These are phyloP conservation scores for Fistularia commersonii DNA, from an alignment of 2,797 vertebrate species.

Conservation along the genomic window DNA sequence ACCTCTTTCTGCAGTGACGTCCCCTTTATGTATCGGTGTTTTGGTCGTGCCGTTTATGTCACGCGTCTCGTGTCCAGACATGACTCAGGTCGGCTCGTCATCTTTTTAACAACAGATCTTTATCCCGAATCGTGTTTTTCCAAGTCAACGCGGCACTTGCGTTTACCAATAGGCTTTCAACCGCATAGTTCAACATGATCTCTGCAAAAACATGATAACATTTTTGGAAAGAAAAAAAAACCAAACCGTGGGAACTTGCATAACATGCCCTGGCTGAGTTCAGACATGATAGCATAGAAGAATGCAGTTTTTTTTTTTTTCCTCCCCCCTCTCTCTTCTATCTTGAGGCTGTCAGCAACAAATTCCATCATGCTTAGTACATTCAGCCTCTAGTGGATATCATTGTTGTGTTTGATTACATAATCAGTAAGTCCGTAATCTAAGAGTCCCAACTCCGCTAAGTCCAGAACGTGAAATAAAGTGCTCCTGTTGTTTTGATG, in stretches of 20 bases:
- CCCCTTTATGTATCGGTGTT: no score
- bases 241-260: conserved; percentile 25
- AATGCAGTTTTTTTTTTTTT: conserved; percentile 51
- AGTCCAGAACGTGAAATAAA: not conserved
- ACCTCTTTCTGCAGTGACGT: no score
- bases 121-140: no score
- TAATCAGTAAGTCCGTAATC: conserved; percentile 30
- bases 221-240: not conserved
- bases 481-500: conserved; percentile 11
- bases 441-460: conserved; percentile 4
- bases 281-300: conserved; percentile 10
- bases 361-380: conserved; percentile 46
- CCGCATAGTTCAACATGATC: no score
- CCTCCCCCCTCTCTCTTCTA: no score
- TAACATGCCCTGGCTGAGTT: conserved; percentile 19
- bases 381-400: conserved; percentile 27
- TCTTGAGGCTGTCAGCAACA: conserved; percentile 26
- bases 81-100: conserved; percentile 37
- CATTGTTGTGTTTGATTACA: conserved; percentile 45
- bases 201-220: no score
- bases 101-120: conserved; percentile 34
- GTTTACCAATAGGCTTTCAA: no score
- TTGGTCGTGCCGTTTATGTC: conserved; percentile 10
- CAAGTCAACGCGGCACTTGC: no score
- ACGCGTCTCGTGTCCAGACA: conserved; percentile 10